Evolutionary conservation across 2,113 vertebrate genomes (phyloP).

Genomic region (Rhinoderma darwinii): DNA sequence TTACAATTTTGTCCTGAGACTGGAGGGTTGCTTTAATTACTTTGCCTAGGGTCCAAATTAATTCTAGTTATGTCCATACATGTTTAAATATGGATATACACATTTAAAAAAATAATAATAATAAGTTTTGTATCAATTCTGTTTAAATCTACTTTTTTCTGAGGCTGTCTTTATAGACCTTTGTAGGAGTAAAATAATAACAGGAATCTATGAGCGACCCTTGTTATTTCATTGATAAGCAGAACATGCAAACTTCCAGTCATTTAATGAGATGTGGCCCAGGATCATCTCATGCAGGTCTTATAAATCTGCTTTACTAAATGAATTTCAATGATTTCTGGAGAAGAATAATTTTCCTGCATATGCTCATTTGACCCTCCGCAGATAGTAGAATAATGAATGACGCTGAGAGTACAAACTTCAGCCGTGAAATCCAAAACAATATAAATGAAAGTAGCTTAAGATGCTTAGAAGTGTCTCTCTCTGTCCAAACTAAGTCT

Average conservation of each 20-base stretch:
- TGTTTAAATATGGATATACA: neutral
- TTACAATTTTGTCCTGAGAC: too few relatives aligned
- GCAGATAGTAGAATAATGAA: neutral
- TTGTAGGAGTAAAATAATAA: neutral
- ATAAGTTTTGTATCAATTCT: neutral
- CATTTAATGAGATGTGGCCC: constrained; percentile 15
- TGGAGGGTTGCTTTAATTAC: too few relatives aligned
- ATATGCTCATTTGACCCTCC: neutral
- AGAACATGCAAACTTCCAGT: constrained; percentile 11
- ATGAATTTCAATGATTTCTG: constrained; percentile 27
- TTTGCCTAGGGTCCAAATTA: too few relatives aligned
- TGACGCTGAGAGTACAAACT: neutral
- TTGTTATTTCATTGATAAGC: constrained; percentile 19
- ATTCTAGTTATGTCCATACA: too few relatives aligned
- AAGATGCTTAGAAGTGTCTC: neutral
- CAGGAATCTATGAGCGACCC: neutral
- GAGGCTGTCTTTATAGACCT: neutral
- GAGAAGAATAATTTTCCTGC: neutral
- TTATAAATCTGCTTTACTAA: constrained; percentile 27
- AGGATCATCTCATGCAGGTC: constrained; percentile 11
- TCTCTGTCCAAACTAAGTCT: neutral
- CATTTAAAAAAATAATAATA: neutral
- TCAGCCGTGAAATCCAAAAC: neutral
- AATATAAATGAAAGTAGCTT: neutral
- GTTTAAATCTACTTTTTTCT: neutral